Percentiles rank a stretch among this genome's conserved stretches.
phyloP scores from a whole-genome alignment of 2,888 invertebrate species.

The Brachylomia viminalis region DNA sequence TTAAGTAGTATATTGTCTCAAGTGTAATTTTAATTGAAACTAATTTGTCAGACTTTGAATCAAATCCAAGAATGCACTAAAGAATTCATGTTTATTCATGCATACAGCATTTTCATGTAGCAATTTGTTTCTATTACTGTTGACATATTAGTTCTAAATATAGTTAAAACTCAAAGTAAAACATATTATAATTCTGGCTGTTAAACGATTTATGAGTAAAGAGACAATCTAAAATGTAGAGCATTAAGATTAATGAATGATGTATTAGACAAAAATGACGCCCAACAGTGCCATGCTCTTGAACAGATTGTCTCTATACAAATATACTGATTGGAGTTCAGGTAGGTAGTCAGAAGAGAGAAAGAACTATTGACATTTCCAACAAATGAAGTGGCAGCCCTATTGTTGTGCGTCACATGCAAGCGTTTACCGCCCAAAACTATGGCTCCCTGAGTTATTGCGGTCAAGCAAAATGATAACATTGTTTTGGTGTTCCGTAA shows the following conservation, averaged over 20 bases:
- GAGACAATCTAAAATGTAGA: not conserved
- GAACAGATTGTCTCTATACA: not conserved
- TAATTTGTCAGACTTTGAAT: conserved; percentile 42
- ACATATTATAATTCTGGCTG: not conserved
- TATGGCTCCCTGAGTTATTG: conserved; percentile 28
- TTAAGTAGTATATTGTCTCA: conserved; percentile 14
- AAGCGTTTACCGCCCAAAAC: conserved; percentile 18
- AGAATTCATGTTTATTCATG: conserved; percentile 11
- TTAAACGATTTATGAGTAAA: not conserved
- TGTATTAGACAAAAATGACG: not conserved
- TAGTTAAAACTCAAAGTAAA: not conserved
- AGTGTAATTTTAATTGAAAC: conserved; percentile 48
- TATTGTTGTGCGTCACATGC: conserved; percentile 28
- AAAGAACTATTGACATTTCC: conserved; percentile 7
- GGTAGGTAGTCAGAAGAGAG: conserved; percentile 32
- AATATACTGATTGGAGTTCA: conserved; percentile 2
- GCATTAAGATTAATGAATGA: not conserved
- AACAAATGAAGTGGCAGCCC: conserved; percentile 31
- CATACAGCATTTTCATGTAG: conserved; percentile 6
- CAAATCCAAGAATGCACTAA: conserved; percentile 28
- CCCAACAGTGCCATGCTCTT: not conserved
- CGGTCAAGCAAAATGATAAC: conserved; percentile 39
- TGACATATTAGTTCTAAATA: not conserved
- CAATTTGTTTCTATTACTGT: conserved; percentile 8
- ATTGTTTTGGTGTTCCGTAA: conserved; percentile 30